Percentiles rank a stretch among this genome's conserved stretches.
These are phyloP conservation scores for Bombus balteatus DNA, from an alignment of 1,140 invertebrate genomes.

Conservation along the genomic window DNA sequence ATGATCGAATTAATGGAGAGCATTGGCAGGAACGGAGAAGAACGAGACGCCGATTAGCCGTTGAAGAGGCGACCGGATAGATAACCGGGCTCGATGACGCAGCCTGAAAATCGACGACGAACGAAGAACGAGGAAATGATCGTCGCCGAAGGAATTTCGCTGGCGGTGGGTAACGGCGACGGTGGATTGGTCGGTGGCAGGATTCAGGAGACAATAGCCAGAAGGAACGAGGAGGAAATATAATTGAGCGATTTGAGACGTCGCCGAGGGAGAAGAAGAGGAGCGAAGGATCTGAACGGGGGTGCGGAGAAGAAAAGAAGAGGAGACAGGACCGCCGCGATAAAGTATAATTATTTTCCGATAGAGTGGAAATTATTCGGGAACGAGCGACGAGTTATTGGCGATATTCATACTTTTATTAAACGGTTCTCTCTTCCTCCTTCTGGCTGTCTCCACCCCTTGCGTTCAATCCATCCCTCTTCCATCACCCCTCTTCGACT, in stretches of 20 bases:
- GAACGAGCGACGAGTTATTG: constrained; percentile 81
- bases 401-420: constrained; percentile 83
- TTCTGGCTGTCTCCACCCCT: constrained; percentile 58
- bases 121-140: constrained; percentile 57
- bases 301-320: constrained; percentile 48
- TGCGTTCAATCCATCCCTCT: background rate
- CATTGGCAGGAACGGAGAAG: constrained; percentile 64
- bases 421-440: constrained; percentile 74
- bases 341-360: constrained; percentile 83
- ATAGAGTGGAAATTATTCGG: constrained; percentile 82
- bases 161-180: constrained; percentile 50
- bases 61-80: constrained; percentile 54
- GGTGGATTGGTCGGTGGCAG: constrained; percentile 55
- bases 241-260: constrained; percentile 82
- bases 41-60: constrained; percentile 65
- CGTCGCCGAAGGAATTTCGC: constrained; percentile 63
- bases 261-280: constrained; percentile 60
- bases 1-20: constrained; percentile 71
- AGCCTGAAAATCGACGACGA: constrained; percentile 41
- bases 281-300: constrained; percentile 43
- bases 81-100: constrained; percentile 22
- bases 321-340: constrained; percentile 70
- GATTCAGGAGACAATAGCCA: constrained; percentile 67
- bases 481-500: background rate
- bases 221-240: constrained; percentile 75